phyloP scores from a whole-genome alignment of 2,888 invertebrate species.

The Eumacrocentrus americanus region DNA sequence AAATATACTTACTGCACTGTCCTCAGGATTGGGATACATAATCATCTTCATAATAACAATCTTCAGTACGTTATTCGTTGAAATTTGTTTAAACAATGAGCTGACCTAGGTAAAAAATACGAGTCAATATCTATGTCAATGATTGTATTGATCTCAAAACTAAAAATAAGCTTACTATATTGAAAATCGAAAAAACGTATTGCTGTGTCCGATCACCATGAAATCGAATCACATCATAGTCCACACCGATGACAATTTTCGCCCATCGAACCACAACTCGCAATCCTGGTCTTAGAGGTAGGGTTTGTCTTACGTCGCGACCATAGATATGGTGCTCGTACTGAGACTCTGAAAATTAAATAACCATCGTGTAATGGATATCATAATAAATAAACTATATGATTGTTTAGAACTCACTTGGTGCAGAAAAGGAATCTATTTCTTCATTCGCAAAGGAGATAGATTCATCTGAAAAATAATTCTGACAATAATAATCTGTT shows the following conservation, averaged over 20 bases:
- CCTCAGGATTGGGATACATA: neutral
- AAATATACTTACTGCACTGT: constrained; percentile 23
- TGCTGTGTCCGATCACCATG: constrained; percentile 15
- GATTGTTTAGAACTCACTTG: neutral
- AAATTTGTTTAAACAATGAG: constrained; percentile 19
- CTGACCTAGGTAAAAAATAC: constrained; percentile 14
- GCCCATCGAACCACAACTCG: neutral
- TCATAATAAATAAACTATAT: too few relatives aligned
- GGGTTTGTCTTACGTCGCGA: neutral
- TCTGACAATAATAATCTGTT: too few relatives aligned
- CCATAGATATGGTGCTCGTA: neutral
- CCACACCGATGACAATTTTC: constrained; percentile 19
- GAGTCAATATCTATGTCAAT: too few relatives aligned
- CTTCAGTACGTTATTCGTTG: neutral
- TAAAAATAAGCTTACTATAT: constrained; percentile 16
- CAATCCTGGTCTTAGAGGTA: neutral
- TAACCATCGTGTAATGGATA: too few relatives aligned
- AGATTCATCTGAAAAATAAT: neutral
- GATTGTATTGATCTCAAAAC: too few relatives aligned
- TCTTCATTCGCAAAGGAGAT: neutral
- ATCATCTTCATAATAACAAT: constrained; percentile 16
- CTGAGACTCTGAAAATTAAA: neutral
- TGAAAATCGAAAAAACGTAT: constrained; percentile 19
- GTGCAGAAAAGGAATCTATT: neutral
- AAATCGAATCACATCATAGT: constrained; percentile 19